Percentiles rank a stretch among this genome's conserved stretches.
Evolutionary conservation across 2,113 vertebrate species (phyloP).

Genomic region (Cyanoliseus patagonus): DNA sequence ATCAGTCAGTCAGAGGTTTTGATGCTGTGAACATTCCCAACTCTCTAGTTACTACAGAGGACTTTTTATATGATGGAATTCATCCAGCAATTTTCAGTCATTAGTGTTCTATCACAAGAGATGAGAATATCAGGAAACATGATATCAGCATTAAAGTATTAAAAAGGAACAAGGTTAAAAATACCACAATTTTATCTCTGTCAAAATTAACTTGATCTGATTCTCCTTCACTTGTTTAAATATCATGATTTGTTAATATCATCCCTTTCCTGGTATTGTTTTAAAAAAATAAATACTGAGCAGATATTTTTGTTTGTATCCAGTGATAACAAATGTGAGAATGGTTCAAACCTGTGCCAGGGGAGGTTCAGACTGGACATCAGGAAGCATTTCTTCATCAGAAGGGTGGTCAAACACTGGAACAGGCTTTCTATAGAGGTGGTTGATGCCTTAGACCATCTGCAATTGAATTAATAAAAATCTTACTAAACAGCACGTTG

Average conservation of each 20-base stretch:
- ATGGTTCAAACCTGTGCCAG: neutral
- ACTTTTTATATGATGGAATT: neutral
- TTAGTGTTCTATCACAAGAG: neutral
- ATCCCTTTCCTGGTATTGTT: neutral
- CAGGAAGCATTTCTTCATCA: neutral
- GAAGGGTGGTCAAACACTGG: neutral
- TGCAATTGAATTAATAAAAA: neutral
- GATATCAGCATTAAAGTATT: neutral
- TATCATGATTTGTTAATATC: neutral
- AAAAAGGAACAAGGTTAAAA: neutral
- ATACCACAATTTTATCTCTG: neutral
- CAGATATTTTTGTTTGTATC: neutral
- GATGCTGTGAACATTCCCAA: neutral
- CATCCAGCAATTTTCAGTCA: neutral
- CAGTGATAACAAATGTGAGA: neutral
- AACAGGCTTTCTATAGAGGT: neutral
- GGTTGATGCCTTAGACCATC: neutral
- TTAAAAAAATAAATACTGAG: neutral
- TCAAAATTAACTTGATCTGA: neutral
- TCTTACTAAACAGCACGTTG: neutral
- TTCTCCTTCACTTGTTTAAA: neutral
- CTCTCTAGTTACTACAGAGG: neutral
- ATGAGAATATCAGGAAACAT: neutral
- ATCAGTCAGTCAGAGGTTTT: neutral
- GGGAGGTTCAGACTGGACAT: neutral